Evolutionary conservation across 2,113 vertebrate species (phyloP).

Genomic region (Monopterus albus): DNA sequence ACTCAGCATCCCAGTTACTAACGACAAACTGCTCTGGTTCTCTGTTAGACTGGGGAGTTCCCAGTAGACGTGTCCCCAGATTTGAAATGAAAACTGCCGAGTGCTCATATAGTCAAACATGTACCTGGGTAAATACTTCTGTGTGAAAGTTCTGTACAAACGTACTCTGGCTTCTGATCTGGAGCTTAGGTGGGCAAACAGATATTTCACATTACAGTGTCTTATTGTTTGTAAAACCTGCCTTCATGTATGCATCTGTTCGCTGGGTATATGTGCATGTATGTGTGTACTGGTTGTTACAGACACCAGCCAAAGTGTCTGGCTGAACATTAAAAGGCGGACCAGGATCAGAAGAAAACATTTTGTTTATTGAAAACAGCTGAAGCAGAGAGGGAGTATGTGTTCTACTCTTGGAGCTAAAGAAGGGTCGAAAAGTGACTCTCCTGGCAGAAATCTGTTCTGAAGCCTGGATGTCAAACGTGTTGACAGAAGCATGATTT

Average conservation of each 20-base stretch:
- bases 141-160: too few species aligned
- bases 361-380: conserved; percentile 71
- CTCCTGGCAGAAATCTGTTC: not conserved
- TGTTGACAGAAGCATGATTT: conserved; percentile 24
- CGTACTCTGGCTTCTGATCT: too few species aligned
- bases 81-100: too few species aligned
- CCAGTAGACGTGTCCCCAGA: too few species aligned
- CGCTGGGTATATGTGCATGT: not conserved
- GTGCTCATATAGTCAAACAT: too few species aligned
- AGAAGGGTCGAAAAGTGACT: conserved; percentile 21
- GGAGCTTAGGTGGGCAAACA: too few species aligned
- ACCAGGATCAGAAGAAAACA: conserved; percentile 60
- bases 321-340: conserved; percentile 58
- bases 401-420: conserved; percentile 28
- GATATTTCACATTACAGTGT: not conserved
- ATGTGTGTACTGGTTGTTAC: not conserved
- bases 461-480: not conserved
- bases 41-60: too few species aligned
- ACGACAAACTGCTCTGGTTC: too few species aligned
- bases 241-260: not conserved
- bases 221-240: too few species aligned
- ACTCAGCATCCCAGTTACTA: too few species aligned
- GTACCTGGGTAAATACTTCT: too few species aligned
- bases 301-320: conserved; percentile 51
- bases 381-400: conserved; percentile 45